phyloP scores from a whole-genome alignment of 2,797 vertebrate species.

The Acipenser oxyrinchus region DNA sequence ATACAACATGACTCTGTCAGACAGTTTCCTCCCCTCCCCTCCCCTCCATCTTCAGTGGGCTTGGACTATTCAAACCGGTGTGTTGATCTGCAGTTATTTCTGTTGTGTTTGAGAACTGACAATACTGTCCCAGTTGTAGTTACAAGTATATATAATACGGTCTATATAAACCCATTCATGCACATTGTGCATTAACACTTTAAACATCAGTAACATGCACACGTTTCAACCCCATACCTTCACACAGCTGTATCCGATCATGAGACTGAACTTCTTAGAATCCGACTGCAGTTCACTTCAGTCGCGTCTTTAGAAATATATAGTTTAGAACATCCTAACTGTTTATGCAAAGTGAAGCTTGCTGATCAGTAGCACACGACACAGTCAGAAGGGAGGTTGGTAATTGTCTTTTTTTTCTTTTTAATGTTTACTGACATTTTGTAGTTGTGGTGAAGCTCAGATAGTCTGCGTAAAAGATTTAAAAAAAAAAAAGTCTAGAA shows the following conservation, averaged over 20 bases:
- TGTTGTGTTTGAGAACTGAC: too few species aligned
- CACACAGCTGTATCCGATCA: conserved; percentile 1
- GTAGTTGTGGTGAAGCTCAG: conserved; percentile 16
- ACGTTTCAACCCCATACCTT: neutral
- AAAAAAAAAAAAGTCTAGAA: conserved; percentile 22
- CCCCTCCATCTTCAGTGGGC: too few species aligned
- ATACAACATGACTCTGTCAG: too few species aligned
- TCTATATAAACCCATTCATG: conserved; percentile 3
- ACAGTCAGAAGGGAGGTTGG: conserved; percentile 6
- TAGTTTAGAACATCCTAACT: conserved; percentile 23
- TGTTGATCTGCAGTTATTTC: too few species aligned
- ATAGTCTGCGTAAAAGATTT: conserved; percentile 34
- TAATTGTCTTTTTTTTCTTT: conserved; percentile 6
- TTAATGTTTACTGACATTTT: conserved; percentile 13
- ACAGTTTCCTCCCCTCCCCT: too few species aligned
- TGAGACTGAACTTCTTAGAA: conserved; percentile 3
- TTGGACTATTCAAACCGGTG: too few species aligned
- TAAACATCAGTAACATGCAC: conserved; percentile 4
- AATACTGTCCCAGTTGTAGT: too few species aligned
- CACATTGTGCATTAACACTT: neutral
- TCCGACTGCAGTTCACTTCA: conserved; percentile 9
- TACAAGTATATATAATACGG: neutral
- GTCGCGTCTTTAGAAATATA: conserved; percentile 22
- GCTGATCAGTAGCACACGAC: neutral
- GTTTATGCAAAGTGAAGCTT: conserved; percentile 14